Evolutionary conservation across 2,797 vertebrate genomes (phyloP).

Genomic region (Pseudochirops corinnae): DNA sequence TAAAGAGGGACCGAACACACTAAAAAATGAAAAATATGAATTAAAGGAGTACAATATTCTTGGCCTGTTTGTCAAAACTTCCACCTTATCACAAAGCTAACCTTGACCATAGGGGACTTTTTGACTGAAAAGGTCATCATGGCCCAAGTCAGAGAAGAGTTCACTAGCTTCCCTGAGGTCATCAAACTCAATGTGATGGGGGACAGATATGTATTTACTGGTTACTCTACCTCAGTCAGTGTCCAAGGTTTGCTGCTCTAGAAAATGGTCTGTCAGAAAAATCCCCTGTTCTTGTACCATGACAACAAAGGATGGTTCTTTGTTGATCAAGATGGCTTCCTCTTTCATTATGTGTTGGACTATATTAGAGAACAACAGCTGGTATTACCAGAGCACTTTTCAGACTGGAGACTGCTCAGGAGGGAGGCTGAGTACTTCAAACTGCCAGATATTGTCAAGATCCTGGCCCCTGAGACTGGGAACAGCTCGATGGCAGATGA

Average conservation of each 20-base stretch:
- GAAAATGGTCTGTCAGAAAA: slow-evolving; percentile 93
- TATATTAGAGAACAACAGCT: slow-evolving; percentile 93
- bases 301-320: slow-evolving; percentile 96
- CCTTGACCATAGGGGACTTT: no score
- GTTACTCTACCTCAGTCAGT: slow-evolving; percentile 90
- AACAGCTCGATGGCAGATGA: slow-evolving; percentile 90
- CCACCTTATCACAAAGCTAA: no score
- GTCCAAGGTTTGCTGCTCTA: slow-evolving; percentile 93
- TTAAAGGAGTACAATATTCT: no score
- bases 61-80: no score
- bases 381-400: slow-evolving; percentile 95
- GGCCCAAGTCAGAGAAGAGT: slow-evolving; percentile 88
- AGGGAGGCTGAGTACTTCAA: slow-evolving; percentile 94
- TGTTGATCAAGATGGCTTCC: slow-evolving; percentile 94
- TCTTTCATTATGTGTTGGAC: slow-evolving; percentile 95
- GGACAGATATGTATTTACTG: slow-evolving; percentile 93
- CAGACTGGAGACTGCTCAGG: slow-evolving; percentile 91
- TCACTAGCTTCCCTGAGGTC: slow-evolving; percentile 88
- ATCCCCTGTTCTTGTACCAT: slow-evolving; percentile 87
- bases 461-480: slow-evolving; percentile 89
- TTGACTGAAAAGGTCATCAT: slow-evolving; percentile 88
- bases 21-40: no score
- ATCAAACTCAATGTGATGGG: slow-evolving; percentile 95
- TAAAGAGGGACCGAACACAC: no score
- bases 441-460: slow-evolving; percentile 91